Base-by-base conservation (phyloP, 1,140 invertebrate species). In the Hypothenemus hampei region DNA sequence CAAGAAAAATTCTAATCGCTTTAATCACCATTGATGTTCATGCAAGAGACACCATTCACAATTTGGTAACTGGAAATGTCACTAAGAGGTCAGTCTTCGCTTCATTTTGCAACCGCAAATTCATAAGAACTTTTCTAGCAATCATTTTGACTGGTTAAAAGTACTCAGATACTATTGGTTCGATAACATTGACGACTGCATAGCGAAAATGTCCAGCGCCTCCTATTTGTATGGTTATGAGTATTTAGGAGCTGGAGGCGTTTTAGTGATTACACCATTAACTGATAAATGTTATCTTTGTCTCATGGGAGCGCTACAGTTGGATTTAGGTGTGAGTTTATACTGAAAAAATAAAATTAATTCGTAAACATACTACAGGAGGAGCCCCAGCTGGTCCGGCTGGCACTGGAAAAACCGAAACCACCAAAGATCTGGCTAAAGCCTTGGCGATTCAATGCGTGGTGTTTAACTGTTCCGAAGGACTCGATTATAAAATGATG, bases 391-490 rank as follows among this genome's bases (percentile, higher is more conserved):
- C 91, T 54, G 92, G 93, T 1, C 91, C 92, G 1, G 89, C 87
- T 11, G 93, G 93, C 13, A 96, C 92, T 0, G 93, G 93, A 1
- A 97, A 97, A 77, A 96, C 93, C 1, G 93, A 96, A 77, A 94
- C 92, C 0, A 92, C 89, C 0, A 94, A 94, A 74, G 90, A 94
- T 77, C 77, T 93, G 52, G 89, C 89, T 3, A 93, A 93, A 72
- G 81, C 88, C 0, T 67, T 92, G 33, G 90, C 90, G 2, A 87
- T 91, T 57, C 89, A 91, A 65, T 93, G 90, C 67, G 87, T 94
- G 0, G 90, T 94, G 0, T 93, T 94, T 65, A 93, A 93, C 69
- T 93, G 91, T 65, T 93, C 89, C 0, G 90, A 93, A 72, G 89
- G 81, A 59, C 70, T 89, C 2, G 86, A 88, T 71, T 87, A 84